Conservation (phyloP, 2,113 vertebrate genomes). For the Neolamprologus cancellatus region DNA sequence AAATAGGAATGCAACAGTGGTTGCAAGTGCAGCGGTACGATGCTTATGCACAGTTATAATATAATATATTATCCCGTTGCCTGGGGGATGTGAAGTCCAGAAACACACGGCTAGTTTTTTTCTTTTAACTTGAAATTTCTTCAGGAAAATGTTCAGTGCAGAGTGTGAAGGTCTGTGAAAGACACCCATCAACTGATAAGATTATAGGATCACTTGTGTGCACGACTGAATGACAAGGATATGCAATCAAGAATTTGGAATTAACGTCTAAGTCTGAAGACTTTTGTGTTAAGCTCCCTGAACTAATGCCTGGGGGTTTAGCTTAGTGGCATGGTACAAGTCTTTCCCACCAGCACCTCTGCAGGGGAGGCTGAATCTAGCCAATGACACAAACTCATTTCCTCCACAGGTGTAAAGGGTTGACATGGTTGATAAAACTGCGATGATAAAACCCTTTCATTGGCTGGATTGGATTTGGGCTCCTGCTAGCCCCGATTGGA, state of each 20-base stretch:
- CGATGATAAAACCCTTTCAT: slow-evolving; percentile 30
- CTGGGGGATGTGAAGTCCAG: not conserved
- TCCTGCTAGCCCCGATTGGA: slow-evolving; percentile 5
- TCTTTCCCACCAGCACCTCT: not conserved
- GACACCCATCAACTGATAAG: slow-evolving; percentile 36
- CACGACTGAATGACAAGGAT: slow-evolving; percentile 36
- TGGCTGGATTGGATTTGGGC: slow-evolving; percentile 29
- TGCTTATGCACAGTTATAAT: not conserved
- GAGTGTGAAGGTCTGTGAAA: slow-evolving; percentile 23
- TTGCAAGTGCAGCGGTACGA: not conserved
- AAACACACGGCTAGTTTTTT: not conserved
- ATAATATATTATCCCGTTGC: not conserved
- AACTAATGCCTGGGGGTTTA: slow-evolving; percentile 48
- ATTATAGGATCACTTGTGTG: slow-evolving; percentile 38
- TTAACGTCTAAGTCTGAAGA: slow-evolving; percentile 35
- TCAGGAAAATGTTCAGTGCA: not conserved
- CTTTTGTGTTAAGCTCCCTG: slow-evolving; percentile 54
- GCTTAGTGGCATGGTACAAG: slow-evolving; percentile 30
- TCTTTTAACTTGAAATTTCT: not conserved
- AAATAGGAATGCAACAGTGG: slow-evolving; percentile 27
- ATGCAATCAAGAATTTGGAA: slow-evolving; percentile 53
- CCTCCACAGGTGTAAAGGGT: slow-evolving; percentile 46
- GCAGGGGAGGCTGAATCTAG: slow-evolving; percentile 17
- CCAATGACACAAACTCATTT: slow-evolving; percentile 41
- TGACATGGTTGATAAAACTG: slow-evolving; percentile 45